Evolutionary conservation across 2,888 invertebrate species (phyloP).

Genomic region (Drosophila siamana): DNA sequence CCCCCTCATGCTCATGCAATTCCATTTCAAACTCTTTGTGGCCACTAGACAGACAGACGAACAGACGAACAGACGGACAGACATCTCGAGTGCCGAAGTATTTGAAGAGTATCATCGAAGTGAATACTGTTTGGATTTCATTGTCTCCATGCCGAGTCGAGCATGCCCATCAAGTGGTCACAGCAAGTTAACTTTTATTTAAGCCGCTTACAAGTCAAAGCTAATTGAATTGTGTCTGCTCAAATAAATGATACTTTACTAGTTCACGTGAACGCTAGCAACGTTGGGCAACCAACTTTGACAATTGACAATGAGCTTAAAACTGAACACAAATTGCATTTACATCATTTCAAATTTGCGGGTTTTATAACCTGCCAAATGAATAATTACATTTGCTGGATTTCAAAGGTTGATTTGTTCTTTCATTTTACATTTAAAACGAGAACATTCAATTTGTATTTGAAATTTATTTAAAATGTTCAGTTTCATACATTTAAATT

Average conservation of each 20-base stretch:
- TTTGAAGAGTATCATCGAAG: constrained; percentile 33
- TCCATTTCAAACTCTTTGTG: constrained; percentile 33
- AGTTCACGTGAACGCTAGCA: neutral
- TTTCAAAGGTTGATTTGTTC: too few relatives aligned
- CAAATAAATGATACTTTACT: neutral
- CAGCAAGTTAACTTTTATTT: constrained; percentile 6
- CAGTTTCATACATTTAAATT: too few relatives aligned
- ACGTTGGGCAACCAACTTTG: neutral
- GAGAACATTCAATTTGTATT: too few relatives aligned
- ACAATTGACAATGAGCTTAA: neutral
- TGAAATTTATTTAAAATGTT: too few relatives aligned
- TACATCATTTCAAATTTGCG: neutral
- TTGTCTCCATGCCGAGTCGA: constrained; percentile 15
- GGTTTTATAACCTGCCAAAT: neutral
- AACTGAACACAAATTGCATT: neutral
- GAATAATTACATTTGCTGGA: too few relatives aligned
- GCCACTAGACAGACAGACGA: constrained; percentile 36
- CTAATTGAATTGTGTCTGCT: constrained; percentile 5
- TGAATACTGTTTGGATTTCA: constrained; percentile 22
- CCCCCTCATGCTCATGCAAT: constrained; percentile 20
- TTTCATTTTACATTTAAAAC: too few relatives aligned
- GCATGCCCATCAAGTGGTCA: constrained; percentile 2
- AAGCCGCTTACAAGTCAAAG: constrained; percentile 5
- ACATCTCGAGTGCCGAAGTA: constrained; percentile 23
- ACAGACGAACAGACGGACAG: constrained; percentile 26